phyloP scores from a whole-genome alignment of 2,797 vertebrate genomes.

The Acomys russatus region DNA sequence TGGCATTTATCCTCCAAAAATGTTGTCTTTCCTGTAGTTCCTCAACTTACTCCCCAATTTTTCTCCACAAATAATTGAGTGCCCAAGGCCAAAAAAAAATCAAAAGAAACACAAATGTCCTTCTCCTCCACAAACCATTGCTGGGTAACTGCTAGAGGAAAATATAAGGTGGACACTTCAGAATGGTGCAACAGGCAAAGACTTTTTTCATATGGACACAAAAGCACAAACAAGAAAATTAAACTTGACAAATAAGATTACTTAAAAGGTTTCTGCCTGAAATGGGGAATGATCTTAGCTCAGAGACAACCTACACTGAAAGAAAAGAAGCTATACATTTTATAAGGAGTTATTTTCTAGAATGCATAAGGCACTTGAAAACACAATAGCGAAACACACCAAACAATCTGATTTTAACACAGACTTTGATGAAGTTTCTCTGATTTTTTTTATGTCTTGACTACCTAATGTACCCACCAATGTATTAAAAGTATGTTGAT shows the following conservation, averaged over 20 bases:
- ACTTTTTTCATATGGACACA: not conserved
- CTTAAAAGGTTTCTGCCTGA: not conserved
- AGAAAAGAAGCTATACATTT: not conserved
- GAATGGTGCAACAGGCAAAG: not conserved
- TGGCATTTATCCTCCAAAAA: not conserved
- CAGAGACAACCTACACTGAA: not conserved
- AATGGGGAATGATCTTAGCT: not conserved
- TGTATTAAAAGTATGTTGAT: not conserved
- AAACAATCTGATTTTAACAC: not conserved
- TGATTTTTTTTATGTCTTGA: not conserved
- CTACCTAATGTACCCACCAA: not conserved
- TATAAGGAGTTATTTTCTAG: not conserved
- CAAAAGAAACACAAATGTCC: not conserved
- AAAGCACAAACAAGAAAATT: not conserved
- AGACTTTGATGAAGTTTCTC: not conserved
- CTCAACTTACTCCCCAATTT: not conserved
- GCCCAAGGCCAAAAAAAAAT: not conserved
- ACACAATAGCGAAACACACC: not conserved
- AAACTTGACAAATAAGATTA: not conserved
- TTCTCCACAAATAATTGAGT: not conserved
- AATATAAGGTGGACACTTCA: not conserved
- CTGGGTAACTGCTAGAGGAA: not conserved
- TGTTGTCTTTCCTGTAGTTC: not conserved
- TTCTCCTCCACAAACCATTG: not conserved
- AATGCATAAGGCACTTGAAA: not conserved